Percentiles rank a stretch among this genome's conserved stretches.
Evolutionary conservation across 2,113 vertebrate species (phyloP).

Genomic region (Machaerirhynchus nigripectus): DNA sequence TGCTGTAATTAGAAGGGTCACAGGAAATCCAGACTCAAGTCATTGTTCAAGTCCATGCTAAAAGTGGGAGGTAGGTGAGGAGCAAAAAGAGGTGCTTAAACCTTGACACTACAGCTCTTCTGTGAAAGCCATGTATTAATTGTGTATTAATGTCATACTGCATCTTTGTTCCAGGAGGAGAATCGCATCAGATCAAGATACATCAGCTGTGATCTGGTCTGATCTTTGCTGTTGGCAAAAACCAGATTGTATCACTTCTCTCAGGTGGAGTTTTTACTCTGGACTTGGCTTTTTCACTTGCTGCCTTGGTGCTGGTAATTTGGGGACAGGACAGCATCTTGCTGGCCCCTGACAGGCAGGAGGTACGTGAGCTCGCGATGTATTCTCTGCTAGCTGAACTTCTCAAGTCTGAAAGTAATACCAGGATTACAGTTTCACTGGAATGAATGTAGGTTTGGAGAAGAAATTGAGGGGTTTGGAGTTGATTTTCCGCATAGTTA

Average conservation of each 20-base stretch:
- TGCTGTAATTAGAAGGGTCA: background rate
- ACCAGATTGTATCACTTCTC: background rate
- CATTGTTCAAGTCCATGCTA: background rate
- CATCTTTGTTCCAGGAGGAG: background rate
- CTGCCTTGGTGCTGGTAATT: background rate
- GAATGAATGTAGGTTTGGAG: background rate
- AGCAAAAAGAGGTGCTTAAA: background rate
- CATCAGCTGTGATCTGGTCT: background rate
- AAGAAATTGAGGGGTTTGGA: background rate
- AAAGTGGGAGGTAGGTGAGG: background rate
- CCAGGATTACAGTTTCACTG: background rate
- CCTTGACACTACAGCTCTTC: background rate
- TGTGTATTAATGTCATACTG: background rate
- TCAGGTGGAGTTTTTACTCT: background rate
- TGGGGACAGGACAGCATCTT: background rate
- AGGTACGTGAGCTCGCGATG: rapidly evolving
- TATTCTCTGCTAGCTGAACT: background rate
- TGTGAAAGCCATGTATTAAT: background rate
- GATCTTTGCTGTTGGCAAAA: background rate
- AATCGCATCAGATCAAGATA: background rate
- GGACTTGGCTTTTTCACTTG: background rate
- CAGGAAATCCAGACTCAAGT: background rate
- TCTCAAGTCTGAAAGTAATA: background rate
- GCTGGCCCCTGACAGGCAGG: background rate
- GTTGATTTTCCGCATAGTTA: background rate